These are phyloP conservation scores for Parasteatoda lunata DNA, from an alignment of 2,888 invertebrate species.

Conservation along the genomic window DNA sequence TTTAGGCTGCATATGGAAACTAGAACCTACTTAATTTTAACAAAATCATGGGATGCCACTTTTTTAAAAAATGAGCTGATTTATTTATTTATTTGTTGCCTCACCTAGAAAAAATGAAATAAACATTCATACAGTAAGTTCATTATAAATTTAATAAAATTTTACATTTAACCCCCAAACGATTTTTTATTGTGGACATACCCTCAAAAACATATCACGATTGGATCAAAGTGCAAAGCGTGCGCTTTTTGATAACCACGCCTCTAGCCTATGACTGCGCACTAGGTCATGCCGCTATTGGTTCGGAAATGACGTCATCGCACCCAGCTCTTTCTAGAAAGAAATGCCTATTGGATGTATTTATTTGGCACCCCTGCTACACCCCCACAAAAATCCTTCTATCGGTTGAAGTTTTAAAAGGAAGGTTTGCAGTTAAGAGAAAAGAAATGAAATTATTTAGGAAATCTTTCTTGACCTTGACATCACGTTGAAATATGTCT, in stretches of 20 bases:
- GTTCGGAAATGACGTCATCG: conserved; percentile 50
- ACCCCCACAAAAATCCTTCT: background rate
- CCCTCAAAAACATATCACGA: conserved; percentile 51
- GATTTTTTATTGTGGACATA: conserved; percentile 1
- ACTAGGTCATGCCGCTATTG: conserved; percentile 58
- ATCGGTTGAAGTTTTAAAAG: background rate
- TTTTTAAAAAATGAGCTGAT: too few species aligned
- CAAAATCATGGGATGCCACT: too few species aligned
- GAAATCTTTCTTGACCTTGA: conserved; percentile 31
- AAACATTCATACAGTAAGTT: too few species aligned
- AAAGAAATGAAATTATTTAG: conserved; percentile 15
- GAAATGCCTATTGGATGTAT: conserved; percentile 35
- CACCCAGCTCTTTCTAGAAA: conserved; percentile 9
- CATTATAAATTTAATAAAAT: background rate
- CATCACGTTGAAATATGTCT: conserved; percentile 12
- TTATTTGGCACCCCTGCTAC: conserved; percentile 14
- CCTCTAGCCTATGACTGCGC: conserved; percentile 44
- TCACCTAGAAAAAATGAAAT: too few species aligned
- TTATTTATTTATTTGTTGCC: too few species aligned
- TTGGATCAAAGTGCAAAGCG: conserved; percentile 60
- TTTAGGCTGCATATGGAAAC: too few species aligned
- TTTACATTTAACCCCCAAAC: background rate
- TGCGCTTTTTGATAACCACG: conserved; percentile 54
- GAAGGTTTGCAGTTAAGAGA: background rate
- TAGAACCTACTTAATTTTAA: too few species aligned